Evolutionary conservation across 2,113 vertebrate genomes (phyloP), one percentile per base, ranked within the genome.

Genomic region (Orientallactaga bullata): DNA sequence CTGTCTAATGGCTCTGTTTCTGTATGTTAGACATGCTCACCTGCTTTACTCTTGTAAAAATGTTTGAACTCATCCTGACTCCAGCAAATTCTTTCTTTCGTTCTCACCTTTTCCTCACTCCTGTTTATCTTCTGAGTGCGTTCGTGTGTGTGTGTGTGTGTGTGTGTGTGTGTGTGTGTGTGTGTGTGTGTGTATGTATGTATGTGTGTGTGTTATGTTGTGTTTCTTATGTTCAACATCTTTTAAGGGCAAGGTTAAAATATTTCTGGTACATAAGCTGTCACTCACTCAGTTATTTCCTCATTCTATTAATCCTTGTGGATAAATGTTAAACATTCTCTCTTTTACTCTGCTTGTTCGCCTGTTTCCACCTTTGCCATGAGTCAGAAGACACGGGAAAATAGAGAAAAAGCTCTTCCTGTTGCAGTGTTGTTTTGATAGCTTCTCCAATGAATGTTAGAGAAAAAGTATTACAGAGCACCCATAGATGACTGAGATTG

Each of bases 361-460:
- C 23, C 8, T 24, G 1, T 47, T 94, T 74, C 10, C 23, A 88
- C 1, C 13, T 2, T 11, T 28, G 16, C 3, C 5, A 72, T 10
- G 23, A 7, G 11, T 2, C 6, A 20, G 11, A 1, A 13, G 10
- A 1, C 4, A 1, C 10, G 32, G 13, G 11, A 85, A 32, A 80
- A 58, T 47, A 51, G 12, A 71, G 30, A n/a, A 60, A 28, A 71
- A 66, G 55, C 2, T 17, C 20, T 65, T 15, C 30, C 32, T 1
- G 42, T 84, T 10, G 30, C 2, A 7, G 2, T 42, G 3, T 7
- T 37, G 12, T n/a, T 89, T 72, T 93, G n/a, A 73, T 26, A 5
- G 39, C 17, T 81, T 81, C 30, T 82, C 39, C 88, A 88, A 60
- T 37, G 81, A 84, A 91, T 51, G 47, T 16, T 37, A 91, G 24